Percentiles rank a stretch among this genome's conserved stretches.
Conservation (phyloP, 2,888 invertebrate genomes). For the Thecocarcelia acutangulata region DNA sequence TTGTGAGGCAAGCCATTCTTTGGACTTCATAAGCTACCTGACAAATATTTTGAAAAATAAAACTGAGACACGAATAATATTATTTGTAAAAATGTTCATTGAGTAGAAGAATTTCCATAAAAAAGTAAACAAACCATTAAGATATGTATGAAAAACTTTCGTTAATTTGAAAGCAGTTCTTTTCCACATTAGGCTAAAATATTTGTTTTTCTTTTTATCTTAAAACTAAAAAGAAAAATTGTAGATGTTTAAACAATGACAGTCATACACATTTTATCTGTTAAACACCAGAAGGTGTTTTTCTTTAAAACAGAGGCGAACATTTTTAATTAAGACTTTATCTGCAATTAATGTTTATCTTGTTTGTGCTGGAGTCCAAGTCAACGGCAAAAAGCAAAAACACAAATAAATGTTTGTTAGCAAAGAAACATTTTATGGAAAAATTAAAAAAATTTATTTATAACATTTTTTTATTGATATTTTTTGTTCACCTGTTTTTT, state of each 20-base stretch:
- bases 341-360: conserved; percentile 41
- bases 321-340: conserved; percentile 34
- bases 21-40: too few species aligned
- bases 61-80: too few species aligned
- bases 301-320: conserved; percentile 20
- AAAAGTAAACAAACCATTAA: conserved; percentile 48
- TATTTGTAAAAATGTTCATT: too few species aligned
- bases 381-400: background rate
- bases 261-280: background rate
- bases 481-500: conserved; percentile 53
- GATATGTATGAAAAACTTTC: conserved; percentile 58
- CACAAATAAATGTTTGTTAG: background rate
- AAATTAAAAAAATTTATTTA: background rate
- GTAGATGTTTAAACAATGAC: conserved; percentile 16
- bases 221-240: conserved; percentile 5
- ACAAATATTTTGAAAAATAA: too few species aligned
- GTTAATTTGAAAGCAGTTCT: conserved; percentile 32
- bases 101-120: too few species aligned
- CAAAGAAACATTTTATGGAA: background rate
- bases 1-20: too few species aligned
- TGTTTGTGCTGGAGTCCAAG: conserved; percentile 4
- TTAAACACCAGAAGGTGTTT: conserved; percentile 61
- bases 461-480: background rate
- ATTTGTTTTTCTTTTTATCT: conserved; percentile 46
- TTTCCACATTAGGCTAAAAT: background rate